Evolutionary conservation across 2,888 invertebrate species (phyloP), one percentile per base, ranked within the genome.

Genomic region (Drosophila kanekoi): DNA sequence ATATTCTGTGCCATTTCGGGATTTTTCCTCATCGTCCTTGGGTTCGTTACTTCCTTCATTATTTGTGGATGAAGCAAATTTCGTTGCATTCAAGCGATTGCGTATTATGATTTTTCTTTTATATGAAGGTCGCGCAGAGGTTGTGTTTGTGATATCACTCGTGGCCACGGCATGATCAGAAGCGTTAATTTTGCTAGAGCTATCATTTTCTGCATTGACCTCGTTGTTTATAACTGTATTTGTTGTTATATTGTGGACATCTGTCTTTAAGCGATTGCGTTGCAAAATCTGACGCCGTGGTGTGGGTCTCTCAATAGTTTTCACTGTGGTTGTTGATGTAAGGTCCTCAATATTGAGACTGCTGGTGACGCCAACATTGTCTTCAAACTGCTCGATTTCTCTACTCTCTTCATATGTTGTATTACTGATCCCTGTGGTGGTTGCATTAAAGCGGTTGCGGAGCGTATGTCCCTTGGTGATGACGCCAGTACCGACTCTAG

Each of bases 391-490:
- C 8, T 32, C 20, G 14, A 37, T 16, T 13, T 14, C 13, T 3
- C 13, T 40, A 10, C n/a, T 41, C n/a, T 28, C 13, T 1, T 23
- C 13, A 14, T 6, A n/a, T 28, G 20, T 41, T 23, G n/a, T 10
- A 2, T 32, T 14, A 8, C 28, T 28, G 2, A 28, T 8, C 28
- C 8, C 8, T 8, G 13, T 44, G 2, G 38, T 43, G n/a, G 43
- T 37, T 59, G 67, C 18, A 33, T 54, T 62, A 1, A 60, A 48
- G 2, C 61, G 73, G 3, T 45, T 54, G 20, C 64, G 68, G 32
- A 58, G 43, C 3, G 51, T 11, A 9, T 59, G 51, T 28, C 54
- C 51, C 59, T 58, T 5, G 52, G 5, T 9, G 44, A 48, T 35
- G 14, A 41, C 18, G 1, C 28, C 18, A 1, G 28, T 11, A 37